Base-by-base conservation (phyloP, 2,888 invertebrate genomes). In the Creontiades dilutus region DNA sequence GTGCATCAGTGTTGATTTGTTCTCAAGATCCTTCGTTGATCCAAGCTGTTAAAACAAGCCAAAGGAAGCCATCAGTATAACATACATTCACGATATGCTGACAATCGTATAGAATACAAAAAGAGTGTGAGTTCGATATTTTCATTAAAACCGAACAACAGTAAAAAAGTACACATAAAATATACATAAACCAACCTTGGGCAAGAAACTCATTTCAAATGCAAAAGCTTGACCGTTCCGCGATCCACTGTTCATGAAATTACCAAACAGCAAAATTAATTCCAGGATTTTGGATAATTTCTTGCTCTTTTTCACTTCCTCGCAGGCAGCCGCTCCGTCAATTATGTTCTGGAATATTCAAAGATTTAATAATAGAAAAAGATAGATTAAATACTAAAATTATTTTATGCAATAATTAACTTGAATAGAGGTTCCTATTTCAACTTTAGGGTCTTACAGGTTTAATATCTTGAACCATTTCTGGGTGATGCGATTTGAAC, bases 201-300 rank as follows among this genome's bases (percentile, higher is more conserved):
- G 97, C 13, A 99, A 94, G 93, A 97, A 99, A 93, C 96, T 98
- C 92, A 99, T 98, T 93, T 99, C 99, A 93, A 99, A 99, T 0
- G 98, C 99, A 92, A 97, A 97, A 0, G 99, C 98, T 91, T 97
- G 97, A 0, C 97, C 98, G 93, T 99, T 98, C 92, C 96, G 96
- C 11, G 98, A 97, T 0, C 99, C 99, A 0, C 98, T 96, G 93
- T 99, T 99, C 97, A 99, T 98, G 93, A 97, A 98, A 94, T 99
- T 99, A 4, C 99, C 99, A 28, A 99, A 94, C 14, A 99, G 93
- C 0, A 99, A 94, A 90, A 99, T 95, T 0, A 99, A 94, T 93
- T 99, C 98, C 16, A 99, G 93, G 85, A 99, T 96, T 93, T 96
- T 96, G 0, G 97, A 96, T 93, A 99, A 98, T 93, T 98, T 99